Percentiles rank a stretch among this genome's conserved stretches.
phyloP scores from a whole-genome alignment of 2,113 vertebrate species.

The Puma concolor region DNA sequence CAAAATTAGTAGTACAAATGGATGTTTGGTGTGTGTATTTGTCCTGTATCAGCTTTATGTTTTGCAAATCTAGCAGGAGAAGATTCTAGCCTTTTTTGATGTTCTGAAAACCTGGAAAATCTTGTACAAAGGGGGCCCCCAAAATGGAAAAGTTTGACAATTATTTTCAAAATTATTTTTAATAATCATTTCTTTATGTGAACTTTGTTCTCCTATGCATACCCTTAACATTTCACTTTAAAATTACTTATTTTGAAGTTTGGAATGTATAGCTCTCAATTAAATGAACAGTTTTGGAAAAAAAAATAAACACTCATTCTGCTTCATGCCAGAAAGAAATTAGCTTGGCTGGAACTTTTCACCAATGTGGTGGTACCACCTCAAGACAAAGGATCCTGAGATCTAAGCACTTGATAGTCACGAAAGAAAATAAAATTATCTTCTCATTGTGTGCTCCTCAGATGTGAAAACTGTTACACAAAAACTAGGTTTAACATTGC shows the following conservation, averaged over 20 bases:
- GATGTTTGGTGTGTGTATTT: background rate
- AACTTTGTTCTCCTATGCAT: background rate
- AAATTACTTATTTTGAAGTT: background rate
- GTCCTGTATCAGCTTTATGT: background rate
- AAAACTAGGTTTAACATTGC: background rate
- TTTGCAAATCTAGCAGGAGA: background rate
- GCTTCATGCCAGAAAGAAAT: background rate
- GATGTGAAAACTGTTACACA: conserved; percentile 34
- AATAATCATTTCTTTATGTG: background rate
- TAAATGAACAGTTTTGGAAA: background rate
- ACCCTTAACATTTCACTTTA: background rate
- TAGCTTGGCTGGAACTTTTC: background rate
- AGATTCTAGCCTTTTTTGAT: background rate
- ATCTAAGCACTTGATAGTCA: conserved; percentile 32
- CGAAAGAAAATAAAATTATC: conserved; percentile 44
- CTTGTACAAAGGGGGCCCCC: background rate
- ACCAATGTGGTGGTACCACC: background rate
- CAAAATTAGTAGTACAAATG: background rate
- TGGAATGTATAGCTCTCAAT: background rate
- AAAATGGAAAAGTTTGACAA: background rate
- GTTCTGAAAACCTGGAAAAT: background rate
- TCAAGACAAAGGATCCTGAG: background rate
- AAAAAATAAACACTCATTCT: background rate
- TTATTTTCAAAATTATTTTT: conserved; percentile 28
- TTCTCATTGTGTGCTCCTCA: background rate